Percentiles rank a stretch among this genome's conserved stretches.
Conservation (phyloP, 1,140 invertebrate species). For the Caenorhabditis tropicalis region DNA sequence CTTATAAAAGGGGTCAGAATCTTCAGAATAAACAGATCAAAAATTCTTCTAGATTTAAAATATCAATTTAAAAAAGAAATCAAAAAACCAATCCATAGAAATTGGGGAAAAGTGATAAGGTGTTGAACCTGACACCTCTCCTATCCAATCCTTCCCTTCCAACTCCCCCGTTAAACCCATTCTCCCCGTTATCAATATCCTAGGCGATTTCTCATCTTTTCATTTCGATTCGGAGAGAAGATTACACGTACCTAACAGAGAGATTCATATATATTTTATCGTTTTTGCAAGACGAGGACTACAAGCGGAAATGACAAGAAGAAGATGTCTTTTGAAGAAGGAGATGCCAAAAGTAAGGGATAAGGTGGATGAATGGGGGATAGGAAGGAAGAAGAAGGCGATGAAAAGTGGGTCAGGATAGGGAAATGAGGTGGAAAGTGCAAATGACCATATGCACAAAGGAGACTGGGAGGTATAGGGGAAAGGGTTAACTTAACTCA, state of each 20-base stretch:
- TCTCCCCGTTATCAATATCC: not conserved
- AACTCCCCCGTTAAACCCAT: not conserved
- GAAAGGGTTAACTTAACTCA: too few species aligned
- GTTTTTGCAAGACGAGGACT: not conserved
- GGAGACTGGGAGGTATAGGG: not conserved
- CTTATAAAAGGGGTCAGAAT: too few species aligned
- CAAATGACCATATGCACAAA: not conserved
- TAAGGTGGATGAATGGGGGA: not conserved
- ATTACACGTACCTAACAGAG: too few species aligned
- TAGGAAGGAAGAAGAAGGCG: not conserved
- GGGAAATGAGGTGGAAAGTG: slow-evolving; percentile 9
- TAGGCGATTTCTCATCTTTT: not conserved
- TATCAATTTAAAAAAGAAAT: too few species aligned
- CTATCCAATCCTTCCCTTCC: too few species aligned
- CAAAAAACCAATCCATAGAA: not conserved
- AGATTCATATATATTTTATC: too few species aligned
- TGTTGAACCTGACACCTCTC: not conserved
- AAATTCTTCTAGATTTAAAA: too few species aligned
- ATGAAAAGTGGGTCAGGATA: not conserved
- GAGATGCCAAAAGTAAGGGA: too few species aligned
- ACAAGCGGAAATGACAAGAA: too few species aligned
- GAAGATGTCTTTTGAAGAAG: too few species aligned
- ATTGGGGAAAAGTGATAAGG: not conserved
- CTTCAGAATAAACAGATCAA: too few species aligned
- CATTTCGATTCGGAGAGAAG: too few species aligned